Percentiles rank a stretch among this genome's conserved stretches.
Evolutionary conservation across 2,113 vertebrate genomes (phyloP).

Genomic region (Trachemys scripta): DNA sequence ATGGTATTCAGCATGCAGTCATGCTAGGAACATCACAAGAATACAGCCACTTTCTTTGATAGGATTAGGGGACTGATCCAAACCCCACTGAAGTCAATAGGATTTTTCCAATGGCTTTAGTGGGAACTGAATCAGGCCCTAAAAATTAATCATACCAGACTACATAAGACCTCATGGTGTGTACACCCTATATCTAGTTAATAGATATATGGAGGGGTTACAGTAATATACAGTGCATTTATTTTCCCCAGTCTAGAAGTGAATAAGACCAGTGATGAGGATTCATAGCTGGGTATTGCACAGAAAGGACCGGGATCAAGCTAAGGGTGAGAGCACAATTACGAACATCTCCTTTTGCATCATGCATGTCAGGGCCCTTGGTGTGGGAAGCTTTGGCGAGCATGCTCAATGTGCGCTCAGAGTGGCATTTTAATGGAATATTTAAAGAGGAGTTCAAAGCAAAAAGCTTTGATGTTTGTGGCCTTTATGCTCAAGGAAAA

Average conservation of each 20-base stretch:
- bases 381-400: not conserved
- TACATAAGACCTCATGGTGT: accelerated
- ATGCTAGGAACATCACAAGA: constrained; percentile 64
- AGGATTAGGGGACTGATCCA: constrained; percentile 51
- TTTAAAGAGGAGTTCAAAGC: not conserved
- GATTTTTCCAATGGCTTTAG: constrained; percentile 22
- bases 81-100: constrained; percentile 28
- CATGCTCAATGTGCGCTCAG: not conserved
- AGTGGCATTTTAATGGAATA: not conserved
- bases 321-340: not conserved
- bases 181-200: not conserved
- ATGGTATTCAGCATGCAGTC: constrained; percentile 41
- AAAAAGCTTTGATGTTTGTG: not conserved
- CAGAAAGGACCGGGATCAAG: not conserved
- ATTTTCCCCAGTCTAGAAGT: not conserved
- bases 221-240: not conserved
- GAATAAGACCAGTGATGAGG: not conserved
- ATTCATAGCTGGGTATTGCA: not conserved
- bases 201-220: not conserved
- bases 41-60: constrained; percentile 47
- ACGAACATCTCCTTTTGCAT: not conserved
- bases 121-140: not conserved
- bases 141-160: constrained; percentile 30
- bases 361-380: not conserved
- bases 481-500: not conserved